Conservation (phyloP, 1,140 invertebrate genomes). For the Temnothorax curvispinosus region DNA sequence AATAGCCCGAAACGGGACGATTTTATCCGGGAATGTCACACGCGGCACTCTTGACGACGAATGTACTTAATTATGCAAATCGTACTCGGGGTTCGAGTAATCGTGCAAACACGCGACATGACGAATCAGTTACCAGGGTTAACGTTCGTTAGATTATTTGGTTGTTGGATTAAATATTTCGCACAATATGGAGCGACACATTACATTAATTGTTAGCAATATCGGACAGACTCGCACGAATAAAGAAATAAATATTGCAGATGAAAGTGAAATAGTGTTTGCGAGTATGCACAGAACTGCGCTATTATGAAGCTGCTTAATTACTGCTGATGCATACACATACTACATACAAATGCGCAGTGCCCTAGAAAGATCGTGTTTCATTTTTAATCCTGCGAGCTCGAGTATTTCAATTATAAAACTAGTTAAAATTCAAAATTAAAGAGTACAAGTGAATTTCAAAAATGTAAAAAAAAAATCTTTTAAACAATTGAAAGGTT, state of each 20-base stretch:
- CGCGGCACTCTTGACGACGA: conserved; percentile 63
- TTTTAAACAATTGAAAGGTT: neutral
- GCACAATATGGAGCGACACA: conserved; percentile 15
- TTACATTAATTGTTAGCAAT: conserved; percentile 39
- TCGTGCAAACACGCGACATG: conserved; percentile 71
- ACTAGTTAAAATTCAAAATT: conserved; percentile 16
- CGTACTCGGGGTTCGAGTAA: conserved; percentile 59
- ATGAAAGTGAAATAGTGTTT: neutral
- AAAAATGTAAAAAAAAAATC: neutral
- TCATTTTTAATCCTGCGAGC: conserved; percentile 15
- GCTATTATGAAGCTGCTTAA: conserved; percentile 24
- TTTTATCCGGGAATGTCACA: conserved; percentile 43
- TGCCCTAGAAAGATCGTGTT: conserved; percentile 25
- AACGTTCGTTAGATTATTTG: conserved; percentile 71
- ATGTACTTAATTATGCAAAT: conserved; percentile 74
- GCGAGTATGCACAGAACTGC: neutral
- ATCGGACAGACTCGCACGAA: conserved; percentile 46
- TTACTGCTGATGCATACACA: neutral
- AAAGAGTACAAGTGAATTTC: neutral
- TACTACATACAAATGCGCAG: neutral
- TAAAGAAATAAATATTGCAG: conserved; percentile 15
- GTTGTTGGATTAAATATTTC: conserved; percentile 67
- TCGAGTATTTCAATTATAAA: neutral
- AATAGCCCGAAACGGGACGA: conserved; percentile 34
- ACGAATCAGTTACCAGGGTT: conserved; percentile 69